Base-by-base conservation (phyloP, 2,113 vertebrate species). In the Centrocercus urophasianus region DNA sequence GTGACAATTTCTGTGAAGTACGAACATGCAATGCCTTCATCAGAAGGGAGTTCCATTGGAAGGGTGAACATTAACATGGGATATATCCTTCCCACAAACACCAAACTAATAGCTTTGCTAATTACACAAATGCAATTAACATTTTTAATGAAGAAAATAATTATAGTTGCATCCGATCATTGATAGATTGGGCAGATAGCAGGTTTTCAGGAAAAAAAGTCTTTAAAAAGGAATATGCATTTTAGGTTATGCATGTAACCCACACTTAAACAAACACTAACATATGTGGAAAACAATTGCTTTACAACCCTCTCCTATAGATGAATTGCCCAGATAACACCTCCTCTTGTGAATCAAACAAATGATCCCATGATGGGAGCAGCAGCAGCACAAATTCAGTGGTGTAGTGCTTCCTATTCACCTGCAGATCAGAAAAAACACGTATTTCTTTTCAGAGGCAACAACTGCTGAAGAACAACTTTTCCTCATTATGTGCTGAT, bases 71-170 rank as follows among this genome's bases (percentile, higher is more conserved):
- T 16, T 32, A 54, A 27, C 24, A 28, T 6, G 61, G 15, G 15
- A 43, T 43, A 43, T 43, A 43, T 69, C 52, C 27, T 42, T 84
- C 50, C 36, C 7, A 59, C 3, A 40, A 32, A 3, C 48, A 18
- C 28, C 57, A 47, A 77, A 64, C 94, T 73, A 93, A 84, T 96
- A 64, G 32, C 67, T 93, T 88, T 80, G 27, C 75, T 97, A 95
- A 97, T 94, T 78, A 69, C 60, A 45, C 84, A 64, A 54, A 67
- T 89, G 71, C 86, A 94, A 80, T 83, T 92, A 77, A 85, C 34
- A 89, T 91, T 87, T 95, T 96, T 86, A 94, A 65, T 85, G 89
- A 83, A 88, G 27, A 87, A 96, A 91, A 43, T 96, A 82, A 91
- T 91, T 72, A 43, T 65, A 48, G 81, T 24, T 91, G 28, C 43